Evolutionary conservation across 2,113 vertebrate species (phyloP).

Genomic region (Osmerus eperlanus): DNA sequence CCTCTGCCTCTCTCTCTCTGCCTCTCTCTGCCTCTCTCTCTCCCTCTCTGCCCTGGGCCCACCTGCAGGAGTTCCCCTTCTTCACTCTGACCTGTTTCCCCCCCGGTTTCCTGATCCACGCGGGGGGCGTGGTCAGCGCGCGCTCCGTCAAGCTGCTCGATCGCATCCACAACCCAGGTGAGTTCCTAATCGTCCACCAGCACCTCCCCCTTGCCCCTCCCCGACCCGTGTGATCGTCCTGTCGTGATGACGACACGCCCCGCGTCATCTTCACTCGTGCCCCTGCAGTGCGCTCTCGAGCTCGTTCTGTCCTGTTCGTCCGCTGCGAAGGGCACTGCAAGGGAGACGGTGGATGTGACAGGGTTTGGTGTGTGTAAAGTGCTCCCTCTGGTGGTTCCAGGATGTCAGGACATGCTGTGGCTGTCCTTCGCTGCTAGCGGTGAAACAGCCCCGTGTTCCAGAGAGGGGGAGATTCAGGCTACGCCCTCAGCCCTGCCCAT

Average conservation of each 20-base stretch:
- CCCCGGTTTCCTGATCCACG: constrained; percentile 88
- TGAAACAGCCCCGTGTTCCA: constrained; percentile 19
- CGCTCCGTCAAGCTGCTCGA: constrained; percentile 97
- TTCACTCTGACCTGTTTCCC: constrained; percentile 95
- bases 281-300: too few relatives aligned
- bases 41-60: neutral
- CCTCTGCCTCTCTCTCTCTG: too few relatives aligned
- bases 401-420: constrained; percentile 24
- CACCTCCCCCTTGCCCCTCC: too few relatives aligned
- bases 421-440: constrained; percentile 4
- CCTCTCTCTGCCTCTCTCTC: too few relatives aligned
- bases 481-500: constrained; percentile 2
- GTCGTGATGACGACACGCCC: too few relatives aligned
- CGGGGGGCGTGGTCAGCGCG: constrained; percentile 94
- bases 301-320: neutral
- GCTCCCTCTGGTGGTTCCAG: constrained; percentile 31
- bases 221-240: too few relatives aligned
- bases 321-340: neutral
- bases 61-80: constrained; percentile 91
- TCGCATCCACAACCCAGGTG: constrained; percentile 98
- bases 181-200: constrained; percentile 36
- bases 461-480: constrained; percentile 9
- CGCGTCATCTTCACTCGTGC: too few relatives aligned
- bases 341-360: too few relatives aligned
- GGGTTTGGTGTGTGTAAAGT: neutral